Evolutionary conservation across 2,113 vertebrate genomes (phyloP).

Genomic region (Laticauda colubrina): DNA sequence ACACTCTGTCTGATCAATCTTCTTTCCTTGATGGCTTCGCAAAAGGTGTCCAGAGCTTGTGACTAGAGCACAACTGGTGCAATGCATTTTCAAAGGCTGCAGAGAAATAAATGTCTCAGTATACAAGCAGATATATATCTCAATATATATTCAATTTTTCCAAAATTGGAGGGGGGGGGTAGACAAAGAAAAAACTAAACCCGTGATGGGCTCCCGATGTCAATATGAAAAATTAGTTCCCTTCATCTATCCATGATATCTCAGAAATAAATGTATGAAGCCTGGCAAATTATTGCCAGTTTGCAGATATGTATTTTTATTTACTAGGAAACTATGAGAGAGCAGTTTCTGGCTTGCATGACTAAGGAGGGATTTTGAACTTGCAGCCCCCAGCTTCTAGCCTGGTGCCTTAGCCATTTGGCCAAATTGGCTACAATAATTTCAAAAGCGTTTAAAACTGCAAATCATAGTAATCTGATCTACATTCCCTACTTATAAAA

Average conservation of each 20-base stretch:
- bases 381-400: background rate
- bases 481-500: background rate
- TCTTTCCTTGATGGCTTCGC: slow-evolving; percentile 77
- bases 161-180: background rate
- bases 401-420: background rate
- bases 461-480: background rate
- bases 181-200: background rate
- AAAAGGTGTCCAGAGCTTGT: slow-evolving; percentile 94
- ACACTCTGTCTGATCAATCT: slow-evolving; percentile 88
- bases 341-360: background rate
- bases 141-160: slow-evolving; percentile 4
- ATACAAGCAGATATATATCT: background rate
- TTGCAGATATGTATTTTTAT: background rate
- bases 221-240: background rate
- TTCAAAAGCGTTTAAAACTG: background rate
- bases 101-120: slow-evolving; percentile 28
- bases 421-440: background rate
- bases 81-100: slow-evolving; percentile 94
- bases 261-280: background rate
- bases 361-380: background rate
- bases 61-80: slow-evolving; percentile 86
- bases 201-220: background rate
- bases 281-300: background rate
- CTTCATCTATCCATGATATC: background rate
- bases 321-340: background rate